These are phyloP conservation scores for Trilocha varians DNA, from an alignment of 2,888 invertebrate species.

Conservation along the genomic window DNA sequence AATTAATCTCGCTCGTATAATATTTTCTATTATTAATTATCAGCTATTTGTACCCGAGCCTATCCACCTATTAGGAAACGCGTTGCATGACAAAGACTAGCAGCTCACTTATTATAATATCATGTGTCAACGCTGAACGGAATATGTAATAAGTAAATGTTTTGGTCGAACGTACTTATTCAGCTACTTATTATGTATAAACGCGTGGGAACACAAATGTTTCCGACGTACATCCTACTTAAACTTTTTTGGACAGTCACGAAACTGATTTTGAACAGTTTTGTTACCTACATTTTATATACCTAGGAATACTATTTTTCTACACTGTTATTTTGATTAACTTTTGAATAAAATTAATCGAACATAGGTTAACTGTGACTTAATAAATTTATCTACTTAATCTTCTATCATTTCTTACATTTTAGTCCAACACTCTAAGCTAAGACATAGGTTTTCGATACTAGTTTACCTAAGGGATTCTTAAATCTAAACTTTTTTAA, in stretches of 20 bases:
- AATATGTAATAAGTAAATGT: slow-evolving; percentile 25
- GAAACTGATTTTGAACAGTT: too few relatives aligned
- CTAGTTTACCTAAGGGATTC: too few relatives aligned
- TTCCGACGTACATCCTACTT: slow-evolving; percentile 13
- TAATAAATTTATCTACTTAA: too few relatives aligned
- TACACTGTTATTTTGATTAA: too few relatives aligned
- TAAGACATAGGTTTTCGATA: too few relatives aligned
- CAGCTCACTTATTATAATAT: slow-evolving; percentile 24
- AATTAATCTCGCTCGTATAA: background rate
- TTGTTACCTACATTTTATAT: too few relatives aligned
- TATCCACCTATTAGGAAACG: slow-evolving; percentile 3
- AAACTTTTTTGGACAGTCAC: background rate
- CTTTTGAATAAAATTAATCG: too few relatives aligned
- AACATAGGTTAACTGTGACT: too few relatives aligned
- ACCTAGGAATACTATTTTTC: too few relatives aligned
- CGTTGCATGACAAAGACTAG: slow-evolving; percentile 25
- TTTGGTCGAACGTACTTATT: slow-evolving; percentile 10
- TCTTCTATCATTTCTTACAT: too few relatives aligned
- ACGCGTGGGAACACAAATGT: slow-evolving; percentile 22
- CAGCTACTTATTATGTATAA: slow-evolving; percentile 11
- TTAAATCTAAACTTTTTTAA: too few relatives aligned
- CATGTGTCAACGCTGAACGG: slow-evolving; percentile 23
- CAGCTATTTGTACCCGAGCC: background rate
- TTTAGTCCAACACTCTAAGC: too few relatives aligned
- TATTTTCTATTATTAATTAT: background rate